Conservation (phyloP, 2,113 vertebrate species). For the Pristiophorus japonicus region DNA sequence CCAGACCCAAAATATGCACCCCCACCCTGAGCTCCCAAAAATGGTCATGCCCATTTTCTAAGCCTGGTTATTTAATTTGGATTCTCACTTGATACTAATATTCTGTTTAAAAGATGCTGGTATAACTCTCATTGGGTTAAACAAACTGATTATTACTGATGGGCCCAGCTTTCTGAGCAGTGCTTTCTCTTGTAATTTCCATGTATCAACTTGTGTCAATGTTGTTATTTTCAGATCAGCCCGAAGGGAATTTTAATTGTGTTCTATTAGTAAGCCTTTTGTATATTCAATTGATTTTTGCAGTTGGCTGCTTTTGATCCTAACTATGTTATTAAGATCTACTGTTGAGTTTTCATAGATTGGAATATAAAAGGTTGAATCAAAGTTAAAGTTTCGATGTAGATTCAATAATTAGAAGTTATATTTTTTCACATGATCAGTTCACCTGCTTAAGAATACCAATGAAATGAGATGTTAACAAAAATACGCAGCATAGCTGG, state of each 20-base stretch:
- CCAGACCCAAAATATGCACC: background rate
- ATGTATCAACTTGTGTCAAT: background rate
- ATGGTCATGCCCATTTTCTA: background rate
- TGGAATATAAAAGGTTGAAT: background rate
- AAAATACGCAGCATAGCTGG: background rate
- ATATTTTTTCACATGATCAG: background rate
- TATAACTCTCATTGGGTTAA: background rate
- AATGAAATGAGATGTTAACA: background rate
- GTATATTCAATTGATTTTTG: slow-evolving; percentile 1
- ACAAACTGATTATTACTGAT: background rate
- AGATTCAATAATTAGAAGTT: background rate
- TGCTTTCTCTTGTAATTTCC: background rate
- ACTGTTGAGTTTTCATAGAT: background rate
- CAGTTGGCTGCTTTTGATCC: background rate
- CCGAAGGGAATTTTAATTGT: background rate
- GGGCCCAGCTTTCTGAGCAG: background rate
- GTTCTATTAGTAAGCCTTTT: background rate
- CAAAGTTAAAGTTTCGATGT: background rate
- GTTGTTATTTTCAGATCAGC: background rate
- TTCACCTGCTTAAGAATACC: background rate
- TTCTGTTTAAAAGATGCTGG: background rate
- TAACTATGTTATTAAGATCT: background rate
- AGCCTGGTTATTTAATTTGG: background rate
- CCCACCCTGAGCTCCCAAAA: background rate
- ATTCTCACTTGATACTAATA: background rate